Conservation (phyloP, 2,888 invertebrate genomes). For the Embidobia sp. region DNA sequence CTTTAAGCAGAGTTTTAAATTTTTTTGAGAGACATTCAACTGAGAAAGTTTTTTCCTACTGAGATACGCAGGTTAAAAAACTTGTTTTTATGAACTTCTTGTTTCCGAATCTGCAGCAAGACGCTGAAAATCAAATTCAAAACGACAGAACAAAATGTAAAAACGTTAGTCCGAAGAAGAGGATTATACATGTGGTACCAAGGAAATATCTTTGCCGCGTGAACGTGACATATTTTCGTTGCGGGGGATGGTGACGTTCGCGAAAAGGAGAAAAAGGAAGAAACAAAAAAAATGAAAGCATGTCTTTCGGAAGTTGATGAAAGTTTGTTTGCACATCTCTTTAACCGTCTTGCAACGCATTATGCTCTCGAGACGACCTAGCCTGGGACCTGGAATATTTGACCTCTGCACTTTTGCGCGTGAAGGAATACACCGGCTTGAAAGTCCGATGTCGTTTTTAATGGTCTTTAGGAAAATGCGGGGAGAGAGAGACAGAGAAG, state of each 20-base stretch:
- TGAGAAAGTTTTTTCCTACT: too few relatives aligned
- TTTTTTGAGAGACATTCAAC: too few relatives aligned
- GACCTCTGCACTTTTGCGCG: conserved; percentile 72
- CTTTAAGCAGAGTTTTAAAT: too few relatives aligned
- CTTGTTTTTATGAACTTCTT: too few relatives aligned
- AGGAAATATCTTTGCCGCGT: conserved; percentile 11
- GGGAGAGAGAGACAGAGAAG: neutral
- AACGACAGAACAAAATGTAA: too few relatives aligned
- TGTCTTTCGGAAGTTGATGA: conserved; percentile 75
- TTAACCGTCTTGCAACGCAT: conserved; percentile 75
- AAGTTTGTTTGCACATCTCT: conserved; percentile 76
- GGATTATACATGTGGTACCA: conserved; percentile 2
- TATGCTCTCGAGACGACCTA: conserved; percentile 78
- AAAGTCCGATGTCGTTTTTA: conserved; percentile 53
- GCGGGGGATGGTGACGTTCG: conserved; percentile 30
- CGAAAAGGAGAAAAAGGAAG: conserved; percentile 9
- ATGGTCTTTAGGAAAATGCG: conserved; percentile 45
- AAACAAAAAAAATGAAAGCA: conserved; percentile 61
- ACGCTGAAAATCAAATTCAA: too few relatives aligned
- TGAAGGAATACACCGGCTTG: conserved; percentile 53
- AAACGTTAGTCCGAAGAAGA: conserved; percentile 6
- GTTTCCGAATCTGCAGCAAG: too few relatives aligned
- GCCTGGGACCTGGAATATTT: conserved; percentile 76
- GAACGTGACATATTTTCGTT: conserved; percentile 56
- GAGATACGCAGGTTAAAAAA: too few relatives aligned